Base-by-base conservation (phyloP, 1,140 invertebrate genomes). In the Diorhabda carinulata region DNA sequence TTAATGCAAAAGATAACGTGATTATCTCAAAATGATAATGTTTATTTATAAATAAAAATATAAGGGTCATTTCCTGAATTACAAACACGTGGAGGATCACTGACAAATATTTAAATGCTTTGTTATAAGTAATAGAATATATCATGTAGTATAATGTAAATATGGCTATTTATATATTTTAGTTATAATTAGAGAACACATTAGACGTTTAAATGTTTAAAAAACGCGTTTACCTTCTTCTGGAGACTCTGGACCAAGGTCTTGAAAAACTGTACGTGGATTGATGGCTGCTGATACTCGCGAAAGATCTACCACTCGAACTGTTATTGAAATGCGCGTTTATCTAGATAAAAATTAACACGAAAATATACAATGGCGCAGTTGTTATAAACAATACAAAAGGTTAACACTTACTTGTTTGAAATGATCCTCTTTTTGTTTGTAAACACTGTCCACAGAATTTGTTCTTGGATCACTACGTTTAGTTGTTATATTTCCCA, bases 401-500 rank as follows among this genome's bases (percentile, higher is more conserved):
- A 75, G 68, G 72, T 73, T 71, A 73, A 70, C 47, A 70, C 67
- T 74, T 72, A 76, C 69, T 70, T 77, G 69, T 63, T 70, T 70
- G 52, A 72, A 75, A 69, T 74, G 57, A 43, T 71, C 61, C 45
- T 70, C 61, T 66, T 72, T 73, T 56, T 73, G 68, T 70, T 66
- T 73, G 60, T 73, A 74, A 72, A 72, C 70, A 72, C 71, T 60
- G 61, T 74, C 71, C 62, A 69, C 62, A 69, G 66, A 73, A 47
- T 59, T 63, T 52, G 60, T 66, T 67, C 66, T 65, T 69, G 43
- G 67, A 59, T 67, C 64, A 41, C 52, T 62, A 10, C 52, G 42
- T 57, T 64, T 77, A 64, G 73, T 64, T 68, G 61, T 62, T 70
- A 68, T 75, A 73, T 77, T 77, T 71, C 76, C 76, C 76, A 77